These are phyloP conservation scores for Boloria euphrosyne DNA, from an alignment of 2,888 invertebrate genomes.

Conservation along the genomic window DNA sequence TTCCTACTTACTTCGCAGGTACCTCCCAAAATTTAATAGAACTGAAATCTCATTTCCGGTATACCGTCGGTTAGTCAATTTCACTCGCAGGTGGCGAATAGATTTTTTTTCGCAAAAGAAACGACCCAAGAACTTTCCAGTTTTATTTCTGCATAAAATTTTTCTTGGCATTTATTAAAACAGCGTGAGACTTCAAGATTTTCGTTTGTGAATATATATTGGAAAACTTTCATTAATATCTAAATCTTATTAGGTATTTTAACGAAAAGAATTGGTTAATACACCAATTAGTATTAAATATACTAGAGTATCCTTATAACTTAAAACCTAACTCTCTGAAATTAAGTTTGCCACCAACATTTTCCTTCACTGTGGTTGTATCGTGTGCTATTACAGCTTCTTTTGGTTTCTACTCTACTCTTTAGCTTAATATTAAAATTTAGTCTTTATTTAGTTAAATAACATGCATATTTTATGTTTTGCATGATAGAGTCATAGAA, in stretches of 20 bases:
- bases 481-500: no score
- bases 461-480: no score
- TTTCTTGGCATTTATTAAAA: slow-evolving; percentile 32
- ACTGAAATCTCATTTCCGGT: slow-evolving; percentile 38
- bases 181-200: slow-evolving; percentile 22
- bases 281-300: slow-evolving; percentile 2
- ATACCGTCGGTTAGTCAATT: slow-evolving; percentile 36
- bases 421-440: no score
- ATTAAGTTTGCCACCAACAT: no score
- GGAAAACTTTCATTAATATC: slow-evolving; percentile 23
- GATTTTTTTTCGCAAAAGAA: slow-evolving; percentile 33
- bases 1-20: slow-evolving; percentile 2
- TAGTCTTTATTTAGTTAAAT: no score
- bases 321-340: no score
- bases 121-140: slow-evolving; percentile 30
- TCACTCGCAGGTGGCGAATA: slow-evolving; percentile 36
- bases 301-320: not conserved
- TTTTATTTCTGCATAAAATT: slow-evolving; percentile 34
- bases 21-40: slow-evolving; percentile 25
- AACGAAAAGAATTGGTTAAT: not conserved
- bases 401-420: no score
- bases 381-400: no score
- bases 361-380: no score
- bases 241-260: slow-evolving; percentile 15
- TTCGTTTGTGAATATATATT: slow-evolving; percentile 17